phyloP scores from a whole-genome alignment of 2,113 vertebrate genomes.

The Rafetus swinhoei region DNA sequence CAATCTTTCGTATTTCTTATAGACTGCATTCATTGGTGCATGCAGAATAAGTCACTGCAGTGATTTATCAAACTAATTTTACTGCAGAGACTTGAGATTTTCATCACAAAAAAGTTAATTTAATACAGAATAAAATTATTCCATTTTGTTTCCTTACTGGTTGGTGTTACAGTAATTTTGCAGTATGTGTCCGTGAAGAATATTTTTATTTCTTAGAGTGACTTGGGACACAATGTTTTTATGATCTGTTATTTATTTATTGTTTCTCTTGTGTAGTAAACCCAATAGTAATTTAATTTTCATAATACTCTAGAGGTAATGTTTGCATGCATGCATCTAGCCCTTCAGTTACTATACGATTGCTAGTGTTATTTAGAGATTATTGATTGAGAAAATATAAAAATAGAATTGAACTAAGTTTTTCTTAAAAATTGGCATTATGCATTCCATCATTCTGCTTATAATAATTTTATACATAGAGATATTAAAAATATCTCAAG shows the following conservation, averaged over 20 bases:
- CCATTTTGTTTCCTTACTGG: neutral
- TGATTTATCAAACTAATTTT: neutral
- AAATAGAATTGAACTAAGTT: neutral
- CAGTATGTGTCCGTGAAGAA: neutral
- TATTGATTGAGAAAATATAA: neutral
- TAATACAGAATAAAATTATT: neutral
- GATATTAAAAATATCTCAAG: too few relatives aligned
- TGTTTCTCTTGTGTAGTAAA: neutral
- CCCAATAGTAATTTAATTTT: neutral
- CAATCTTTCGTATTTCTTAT: constrained; percentile 2
- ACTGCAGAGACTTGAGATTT: neutral
- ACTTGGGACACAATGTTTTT: neutral
- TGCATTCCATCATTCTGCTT: neutral
- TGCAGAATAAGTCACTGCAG: neutral
- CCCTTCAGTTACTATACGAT: neutral
- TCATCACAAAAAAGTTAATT: neutral
- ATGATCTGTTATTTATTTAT: neutral
- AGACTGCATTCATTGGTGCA: neutral
- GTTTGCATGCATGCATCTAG: neutral
- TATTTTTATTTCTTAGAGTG: neutral
- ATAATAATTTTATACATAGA: neutral
- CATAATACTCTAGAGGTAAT: neutral
- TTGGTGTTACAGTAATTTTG: neutral
- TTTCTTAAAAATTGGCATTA: neutral
- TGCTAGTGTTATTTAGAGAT: neutral